A percentile compares a stretch with the other conserved stretches of the same genome.
Conservation (phyloP, 2,797 vertebrate genomes). For the Hippopotamyrus pictus region DNA sequence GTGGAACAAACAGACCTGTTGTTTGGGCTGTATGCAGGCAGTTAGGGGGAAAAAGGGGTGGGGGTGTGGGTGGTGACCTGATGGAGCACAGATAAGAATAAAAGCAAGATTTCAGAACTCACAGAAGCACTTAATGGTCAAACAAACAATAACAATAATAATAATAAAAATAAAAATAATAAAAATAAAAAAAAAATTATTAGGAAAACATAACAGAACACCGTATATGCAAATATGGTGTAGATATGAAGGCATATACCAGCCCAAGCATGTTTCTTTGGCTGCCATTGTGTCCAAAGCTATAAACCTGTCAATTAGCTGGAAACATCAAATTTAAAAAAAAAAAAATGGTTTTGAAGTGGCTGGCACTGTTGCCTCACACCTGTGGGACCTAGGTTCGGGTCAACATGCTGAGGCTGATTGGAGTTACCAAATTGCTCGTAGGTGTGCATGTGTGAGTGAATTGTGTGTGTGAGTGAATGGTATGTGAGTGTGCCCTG, state of each 20-base stretch:
- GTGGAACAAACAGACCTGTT: conserved; percentile 60
- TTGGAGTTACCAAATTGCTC: too few species aligned
- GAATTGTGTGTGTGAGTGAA: too few species aligned
- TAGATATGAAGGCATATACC: background rate
- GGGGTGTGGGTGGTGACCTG: conserved; percentile 34
- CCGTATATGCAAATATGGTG: background rate
- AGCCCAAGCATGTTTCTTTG: background rate
- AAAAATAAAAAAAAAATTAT: background rate
- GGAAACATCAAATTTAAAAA: background rate
- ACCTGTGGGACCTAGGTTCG: background rate
- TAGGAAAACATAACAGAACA: background rate
- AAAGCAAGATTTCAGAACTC: conserved; percentile 4
- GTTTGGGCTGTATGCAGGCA: conserved; percentile 50
- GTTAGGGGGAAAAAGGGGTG: conserved; percentile 10
- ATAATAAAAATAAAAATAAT: background rate
- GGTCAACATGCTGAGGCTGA: background rate
- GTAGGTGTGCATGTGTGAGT: background rate
- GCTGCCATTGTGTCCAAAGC: background rate
- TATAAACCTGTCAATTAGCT: background rate
- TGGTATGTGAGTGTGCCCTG: background rate
- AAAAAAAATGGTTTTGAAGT: background rate
- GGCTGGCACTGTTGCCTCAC: background rate
- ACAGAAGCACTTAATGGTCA: background rate
- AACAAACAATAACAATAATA: background rate
- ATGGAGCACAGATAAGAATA: conserved; percentile 54